phyloP scores from a whole-genome alignment of 2,797 vertebrate genomes.

The Yasuhikotakia modesta region DNA sequence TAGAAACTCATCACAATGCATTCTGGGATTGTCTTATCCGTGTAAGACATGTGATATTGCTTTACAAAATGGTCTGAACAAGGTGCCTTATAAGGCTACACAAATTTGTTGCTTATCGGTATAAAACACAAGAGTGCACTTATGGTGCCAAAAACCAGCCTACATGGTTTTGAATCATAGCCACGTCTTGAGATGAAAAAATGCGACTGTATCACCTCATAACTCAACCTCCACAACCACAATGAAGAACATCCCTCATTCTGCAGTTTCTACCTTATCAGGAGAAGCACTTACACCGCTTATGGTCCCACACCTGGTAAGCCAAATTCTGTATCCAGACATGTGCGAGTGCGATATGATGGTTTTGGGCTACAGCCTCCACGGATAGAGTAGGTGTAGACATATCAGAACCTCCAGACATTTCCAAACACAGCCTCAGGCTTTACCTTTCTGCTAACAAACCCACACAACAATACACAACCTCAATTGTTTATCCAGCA shows the following conservation, averaged over 20 bases:
- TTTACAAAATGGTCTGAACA: not conserved
- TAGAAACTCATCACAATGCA: not conserved
- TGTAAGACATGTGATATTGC: not conserved
- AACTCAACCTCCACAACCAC: not conserved
- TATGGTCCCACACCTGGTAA: slow-evolving; percentile 20
- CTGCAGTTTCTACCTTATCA: slow-evolving; percentile 14
- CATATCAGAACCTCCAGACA: not conserved
- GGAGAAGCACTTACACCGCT: slow-evolving; percentile 18
- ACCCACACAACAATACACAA: slow-evolving; percentile 18
- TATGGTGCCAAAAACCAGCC: not conserved
- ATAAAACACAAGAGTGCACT: not conserved
- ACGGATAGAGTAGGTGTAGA: slow-evolving; percentile 24
- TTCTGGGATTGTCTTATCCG: not conserved
- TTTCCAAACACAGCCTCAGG: slow-evolving; percentile 1
- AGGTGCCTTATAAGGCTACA: not conserved
- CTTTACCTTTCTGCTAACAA: not conserved
- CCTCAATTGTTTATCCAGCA: slow-evolving; percentile 7
- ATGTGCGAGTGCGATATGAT: slow-evolving; percentile 17
- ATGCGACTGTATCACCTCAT: not conserved
- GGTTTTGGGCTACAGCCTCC: slow-evolving; percentile 15
- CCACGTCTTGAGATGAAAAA: not conserved
- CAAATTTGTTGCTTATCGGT: not conserved
- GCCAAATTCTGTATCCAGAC: not conserved
- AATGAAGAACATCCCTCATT: slow-evolving; percentile 13
- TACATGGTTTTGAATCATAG: slow-evolving; percentile 5